These are phyloP conservation scores for Zaprionus nigranus DNA, from an alignment of 1,140 invertebrate species.

Conservation along the genomic window DNA sequence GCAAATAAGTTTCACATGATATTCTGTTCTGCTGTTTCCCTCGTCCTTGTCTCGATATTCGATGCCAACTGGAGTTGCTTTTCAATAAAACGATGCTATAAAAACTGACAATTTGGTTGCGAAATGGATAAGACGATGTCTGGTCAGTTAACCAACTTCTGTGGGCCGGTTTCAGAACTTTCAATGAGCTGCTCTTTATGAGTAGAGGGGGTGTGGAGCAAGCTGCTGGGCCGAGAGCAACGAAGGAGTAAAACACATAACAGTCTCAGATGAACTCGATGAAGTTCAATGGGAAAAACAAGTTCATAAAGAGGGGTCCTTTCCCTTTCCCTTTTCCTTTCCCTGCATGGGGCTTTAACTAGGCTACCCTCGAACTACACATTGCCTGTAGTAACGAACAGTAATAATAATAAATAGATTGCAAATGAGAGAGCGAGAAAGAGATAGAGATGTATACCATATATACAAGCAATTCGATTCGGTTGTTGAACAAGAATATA, in stretches of 20 bases:
- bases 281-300: neutral
- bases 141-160: neutral
- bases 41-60: neutral
- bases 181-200: neutral
- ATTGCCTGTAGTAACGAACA: too few species aligned
- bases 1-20: too few species aligned
- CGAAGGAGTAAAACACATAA: neutral
- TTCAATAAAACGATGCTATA: conserved; percentile 3
- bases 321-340: too few species aligned
- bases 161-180: neutral
- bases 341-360: too few species aligned
- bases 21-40: neutral
- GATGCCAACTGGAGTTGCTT: conserved; percentile 2
- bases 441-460: neutral
- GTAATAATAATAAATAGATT: too few species aligned
- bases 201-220: neutral
- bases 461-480: neutral
- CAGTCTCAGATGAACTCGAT: neutral
- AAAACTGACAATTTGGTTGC: neutral
- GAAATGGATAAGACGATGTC: neutral
- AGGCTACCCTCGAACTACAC: too few species aligned
- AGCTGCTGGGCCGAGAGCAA: neutral
- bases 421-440: neutral
- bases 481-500: neutral
- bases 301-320: neutral